phyloP scores from a whole-genome alignment of 2,797 vertebrate genomes.

The Enteromius viviparus region DNA sequence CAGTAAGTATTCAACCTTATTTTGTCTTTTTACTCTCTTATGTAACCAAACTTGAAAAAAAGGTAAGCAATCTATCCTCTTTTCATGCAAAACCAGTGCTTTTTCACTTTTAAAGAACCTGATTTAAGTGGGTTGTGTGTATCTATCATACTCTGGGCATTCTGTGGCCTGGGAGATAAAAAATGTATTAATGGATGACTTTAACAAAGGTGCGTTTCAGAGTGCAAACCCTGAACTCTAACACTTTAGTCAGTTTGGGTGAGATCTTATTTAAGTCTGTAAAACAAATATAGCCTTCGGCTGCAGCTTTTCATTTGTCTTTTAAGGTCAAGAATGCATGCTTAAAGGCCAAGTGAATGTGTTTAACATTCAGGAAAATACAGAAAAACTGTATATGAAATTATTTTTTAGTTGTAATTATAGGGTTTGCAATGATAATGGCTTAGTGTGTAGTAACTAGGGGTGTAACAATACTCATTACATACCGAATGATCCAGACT shows the following conservation, averaged over 20 bases:
- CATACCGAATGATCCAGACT: no score
- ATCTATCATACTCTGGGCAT: constrained; percentile 18
- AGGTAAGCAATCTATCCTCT: not conserved
- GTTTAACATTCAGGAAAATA: constrained; percentile 6
- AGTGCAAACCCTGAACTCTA: constrained; percentile 33
- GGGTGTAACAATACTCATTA: no score
- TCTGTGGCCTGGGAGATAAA: not conserved
- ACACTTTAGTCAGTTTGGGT: constrained; percentile 18
- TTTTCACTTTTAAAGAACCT: constrained; percentile 11
- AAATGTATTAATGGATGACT: constrained; percentile 13
- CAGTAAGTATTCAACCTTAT: constrained; percentile 11
- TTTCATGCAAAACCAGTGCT: constrained; percentile 3
- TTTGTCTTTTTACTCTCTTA: constrained; percentile 1
- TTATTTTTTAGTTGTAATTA: not conserved
- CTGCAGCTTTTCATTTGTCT: constrained; percentile 37
- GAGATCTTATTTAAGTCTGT: constrained; percentile 16
- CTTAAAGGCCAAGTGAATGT: constrained; percentile 41
- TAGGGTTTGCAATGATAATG: not conserved
- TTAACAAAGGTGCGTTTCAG: constrained; percentile 13
- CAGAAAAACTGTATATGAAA: not conserved
- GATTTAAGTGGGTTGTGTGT: constrained; percentile 4
- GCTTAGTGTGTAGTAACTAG: not conserved
- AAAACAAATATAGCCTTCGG: constrained; percentile 33
- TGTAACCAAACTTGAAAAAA: constrained; percentile 21
- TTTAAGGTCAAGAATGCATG: constrained; percentile 49